Evolutionary conservation across 2,797 vertebrate genomes (phyloP), one percentile per base, ranked within the genome.

Genomic region (Sebastes reedi): DNA sequence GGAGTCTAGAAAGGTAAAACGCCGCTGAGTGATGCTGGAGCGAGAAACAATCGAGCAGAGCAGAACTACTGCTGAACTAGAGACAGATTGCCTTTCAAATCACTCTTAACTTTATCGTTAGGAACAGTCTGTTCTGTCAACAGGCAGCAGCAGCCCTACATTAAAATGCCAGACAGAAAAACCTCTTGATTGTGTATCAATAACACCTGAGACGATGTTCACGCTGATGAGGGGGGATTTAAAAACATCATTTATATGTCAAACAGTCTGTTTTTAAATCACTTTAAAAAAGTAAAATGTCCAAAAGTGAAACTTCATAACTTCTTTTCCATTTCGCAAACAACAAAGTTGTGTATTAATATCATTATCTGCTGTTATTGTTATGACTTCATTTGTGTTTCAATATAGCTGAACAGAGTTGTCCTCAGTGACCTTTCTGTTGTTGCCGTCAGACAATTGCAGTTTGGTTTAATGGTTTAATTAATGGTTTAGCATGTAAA

Each of bases 11-110:
- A 80, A 74, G 62, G 73, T 81, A 61, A 77, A 87, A 85, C 50
- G 67, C 42, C 16, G 52, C 64, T 9, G 81, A 90, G 72, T 60
- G 75, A 80, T 71, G 67, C 59, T 34, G 25, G 39, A 56, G 70
- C 54, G 30, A 10, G 22, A 84, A 85, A 75, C 80, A 79, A 56
- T 85, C 72, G 65, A 78, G 75, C 16, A 36, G 66, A 77, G 32
- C 24, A 4, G 32, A 27, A 4, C 24, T 14, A 60, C 25, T 65
- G 72, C 72, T n/a, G 76, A 87, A 55, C 62, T 29, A 10, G 62
- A 80, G 75, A 81, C 71, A 30, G 68, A 84, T 85, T 77, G 61
- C 73, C 85, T 90, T 84, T 87, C 34, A 85, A 36, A 86, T 80
- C 56, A 50, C 14, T 67, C 55, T 76, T n/a, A 73, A 79, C 42